Evolutionary conservation across 2,888 invertebrate genomes (phyloP), one percentile per base, ranked within the genome.

Genomic region (Aromia moschata): DNA sequence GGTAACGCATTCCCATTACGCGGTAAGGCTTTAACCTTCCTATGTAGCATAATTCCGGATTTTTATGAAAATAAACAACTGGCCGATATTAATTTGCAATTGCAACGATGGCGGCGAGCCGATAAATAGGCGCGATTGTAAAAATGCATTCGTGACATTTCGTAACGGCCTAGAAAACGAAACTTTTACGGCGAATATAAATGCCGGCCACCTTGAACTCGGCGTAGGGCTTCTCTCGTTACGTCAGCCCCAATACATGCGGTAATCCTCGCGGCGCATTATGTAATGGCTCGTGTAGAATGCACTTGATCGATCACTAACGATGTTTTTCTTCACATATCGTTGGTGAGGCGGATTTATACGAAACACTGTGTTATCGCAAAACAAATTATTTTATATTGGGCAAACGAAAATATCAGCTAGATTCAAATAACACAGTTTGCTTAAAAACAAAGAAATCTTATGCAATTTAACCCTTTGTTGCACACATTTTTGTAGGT

Each of bases 161-260:
- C 41, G 54, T 49, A 62, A 57, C 58, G 71, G 65, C 70, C 70
- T 71, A 68, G 74, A 74, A 70, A 74, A 65, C 68, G 56, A 67
- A 68, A 72, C 65, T 69, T 68, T 70, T 73, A 68, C 68, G 59
- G 55, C 47, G 49, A 66, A 58, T 62, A 56, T 60, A 70, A 71
- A 72, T 70, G 70, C 65, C 49, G 67, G 62, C 67, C 64, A 72
- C 75, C 75, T 76, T 75, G 74, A 75, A 74, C 74, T 68, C 69
- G 52, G 2, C 56, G 60, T 70, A 65, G 63, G 68, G 66, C 67
- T 67, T 67, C 65, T 56, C 64, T 63, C 25, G 52, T 66, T 66
- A 66, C 64, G 68, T 68, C 59, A 68, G 43, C 36, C 45, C 33
- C 51, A 54, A 58, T 60, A 58, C 53, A 60, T 70, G 67, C 64